These are phyloP conservation scores for Mormyrus proboscirostris DNA, from an alignment of 2,797 vertebrate genomes.

Conservation along the genomic window DNA sequence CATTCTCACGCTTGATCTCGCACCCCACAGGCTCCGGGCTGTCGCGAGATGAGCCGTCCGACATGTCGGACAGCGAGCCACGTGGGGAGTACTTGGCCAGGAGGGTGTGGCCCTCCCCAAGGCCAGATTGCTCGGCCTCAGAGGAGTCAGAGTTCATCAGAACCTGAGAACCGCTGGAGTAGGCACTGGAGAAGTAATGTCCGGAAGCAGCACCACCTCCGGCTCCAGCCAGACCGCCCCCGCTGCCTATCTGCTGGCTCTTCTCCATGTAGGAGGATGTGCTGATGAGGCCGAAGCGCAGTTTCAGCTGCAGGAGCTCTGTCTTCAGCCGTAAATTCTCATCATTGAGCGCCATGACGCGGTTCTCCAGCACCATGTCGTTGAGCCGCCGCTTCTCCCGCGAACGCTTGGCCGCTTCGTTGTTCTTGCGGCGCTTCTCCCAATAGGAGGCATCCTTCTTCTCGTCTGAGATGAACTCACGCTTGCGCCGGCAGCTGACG, in stretches of 20 bases:
- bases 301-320: conserved; percentile 70
- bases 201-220: conserved; percentile 45
- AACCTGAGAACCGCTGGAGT: conserved; percentile 63
- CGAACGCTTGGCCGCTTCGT: conserved; percentile 75
- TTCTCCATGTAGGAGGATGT: conserved; percentile 69
- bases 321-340: conserved; percentile 73
- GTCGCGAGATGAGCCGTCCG: conserved; percentile 67
- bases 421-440: conserved; percentile 79
- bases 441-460: conserved; percentile 78
- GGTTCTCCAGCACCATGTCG: conserved; percentile 74
- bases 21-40: conserved; percentile 64
- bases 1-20: conserved; percentile 59
- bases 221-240: conserved; percentile 42
- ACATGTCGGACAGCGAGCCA: conserved; percentile 69
- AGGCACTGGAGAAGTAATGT: conserved; percentile 61
- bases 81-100: conserved; percentile 64
- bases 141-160: conserved; percentile 72
- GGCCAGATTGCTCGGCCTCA: conserved; percentile 64
- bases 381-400: conserved; percentile 73
- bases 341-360: conserved; percentile 71
- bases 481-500: conserved; percentile 61
- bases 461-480: conserved; percentile 77
- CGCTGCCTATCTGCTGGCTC: conserved; percentile 62
- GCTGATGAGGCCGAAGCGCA: conserved; percentile 73
- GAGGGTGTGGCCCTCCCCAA: conserved; percentile 45